phyloP scores from a whole-genome alignment of 2,888 invertebrate species.

The Andrena marginata region DNA sequence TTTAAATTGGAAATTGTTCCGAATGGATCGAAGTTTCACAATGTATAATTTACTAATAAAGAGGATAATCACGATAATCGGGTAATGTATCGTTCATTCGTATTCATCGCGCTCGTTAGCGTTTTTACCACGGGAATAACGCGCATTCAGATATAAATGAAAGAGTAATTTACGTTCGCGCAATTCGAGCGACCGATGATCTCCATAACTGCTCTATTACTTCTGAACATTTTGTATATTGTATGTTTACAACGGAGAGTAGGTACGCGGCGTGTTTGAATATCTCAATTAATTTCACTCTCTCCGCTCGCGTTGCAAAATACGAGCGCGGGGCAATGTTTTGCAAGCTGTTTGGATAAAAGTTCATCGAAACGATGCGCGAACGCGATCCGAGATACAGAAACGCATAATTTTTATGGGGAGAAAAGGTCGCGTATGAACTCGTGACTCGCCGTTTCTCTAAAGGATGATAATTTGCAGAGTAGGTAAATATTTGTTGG shows the following conservation, averaged over 20 bases:
- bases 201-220: background rate
- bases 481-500: conserved; percentile 32
- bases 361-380: conserved; percentile 13
- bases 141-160: background rate
- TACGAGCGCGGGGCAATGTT: too few species aligned
- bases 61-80: background rate
- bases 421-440: background rate
- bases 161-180: background rate
- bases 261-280: background rate
- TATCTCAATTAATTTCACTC: conserved; percentile 1
- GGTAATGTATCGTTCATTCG: background rate
- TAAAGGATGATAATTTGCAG: conserved; percentile 18
- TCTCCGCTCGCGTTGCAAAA: background rate
- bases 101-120: background rate
- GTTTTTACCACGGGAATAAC: background rate
- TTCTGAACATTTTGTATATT: background rate
- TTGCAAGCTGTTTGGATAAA: background rate
- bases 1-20: background rate
- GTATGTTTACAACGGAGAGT: background rate
- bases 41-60: background rate
- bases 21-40: background rate
- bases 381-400: too few species aligned
- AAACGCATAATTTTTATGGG: background rate
- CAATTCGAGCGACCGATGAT: background rate
- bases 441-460: background rate